Base-by-base conservation (phyloP, 2,888 invertebrate genomes). In the Platynereis dumerilii region DNA sequence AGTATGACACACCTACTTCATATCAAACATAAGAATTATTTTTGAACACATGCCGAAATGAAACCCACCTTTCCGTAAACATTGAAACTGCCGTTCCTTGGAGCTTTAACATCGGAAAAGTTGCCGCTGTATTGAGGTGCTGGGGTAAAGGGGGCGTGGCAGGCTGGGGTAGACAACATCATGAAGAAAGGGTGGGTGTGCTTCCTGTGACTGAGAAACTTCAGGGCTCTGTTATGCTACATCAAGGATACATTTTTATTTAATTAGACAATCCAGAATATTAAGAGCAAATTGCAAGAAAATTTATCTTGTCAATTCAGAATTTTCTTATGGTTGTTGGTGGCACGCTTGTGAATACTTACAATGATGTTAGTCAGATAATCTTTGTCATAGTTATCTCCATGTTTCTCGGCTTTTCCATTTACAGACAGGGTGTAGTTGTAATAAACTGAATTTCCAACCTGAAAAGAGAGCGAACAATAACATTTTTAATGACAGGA, bases 361-460 rank as follows among this genome's bases (percentile, higher is more conserved):
- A 92, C 92, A 76, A 95, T 88, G 60, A 92, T 87, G 85, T 94
- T 92, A 1, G 96, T 95, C 22, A 96, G 87, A 83, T 96, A 96
- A 66, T 90, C 88, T 20, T 72, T 69, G 20, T 76, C 64, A 65
- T 84, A 85, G 22, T 89, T 85, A 24, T 87, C 81, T 17, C 89
- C 89, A 75, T 89, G 89, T 56, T 82, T 79, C 39, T 88, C 88
- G 12, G 87, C 87, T 0, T 88, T 88, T 0, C 92, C 92, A 81
- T 96, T 93, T 71, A 93, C 88, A 0, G 92, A 93, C 55, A 96
- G 83, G 0, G 90, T 89, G 79, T 94, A 96, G 85, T 94, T 90
- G 83, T 95, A 96, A 84, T 96, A 96, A n/a, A 88, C 89, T 0
- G 95, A 95, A 84, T 96, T 96, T 34, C 95, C 95, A 69, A 93